Evolutionary conservation across 2,113 vertebrate genomes (phyloP).

Genomic region (Cinclus cinclus): DNA sequence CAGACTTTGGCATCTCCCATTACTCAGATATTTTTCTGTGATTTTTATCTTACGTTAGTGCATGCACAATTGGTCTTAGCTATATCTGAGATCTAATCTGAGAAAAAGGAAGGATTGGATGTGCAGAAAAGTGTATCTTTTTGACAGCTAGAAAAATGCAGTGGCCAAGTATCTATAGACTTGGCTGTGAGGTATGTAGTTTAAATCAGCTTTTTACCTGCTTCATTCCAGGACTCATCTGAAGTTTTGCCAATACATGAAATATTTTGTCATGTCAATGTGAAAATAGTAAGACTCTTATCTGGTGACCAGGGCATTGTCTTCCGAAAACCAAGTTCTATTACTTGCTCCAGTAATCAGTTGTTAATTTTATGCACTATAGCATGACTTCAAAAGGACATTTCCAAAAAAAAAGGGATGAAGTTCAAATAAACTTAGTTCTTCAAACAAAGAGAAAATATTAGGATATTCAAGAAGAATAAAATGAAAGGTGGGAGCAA

Average conservation of each 20-base stretch:
- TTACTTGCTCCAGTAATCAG: not conserved
- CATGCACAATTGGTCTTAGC: not conserved
- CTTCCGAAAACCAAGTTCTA: not conserved
- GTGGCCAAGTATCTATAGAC: not conserved
- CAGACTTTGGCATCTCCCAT: not conserved
- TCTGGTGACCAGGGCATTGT: not conserved
- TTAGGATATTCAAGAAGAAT: not conserved
- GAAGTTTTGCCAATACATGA: not conserved
- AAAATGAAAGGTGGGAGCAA: not conserved
- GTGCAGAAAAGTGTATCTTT: not conserved
- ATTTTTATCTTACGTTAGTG: not conserved
- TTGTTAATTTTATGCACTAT: not conserved
- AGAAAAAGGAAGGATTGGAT: not conserved
- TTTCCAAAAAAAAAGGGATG: not conserved
- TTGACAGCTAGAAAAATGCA: not conserved
- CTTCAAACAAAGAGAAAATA: not conserved
- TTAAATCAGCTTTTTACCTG: not conserved
- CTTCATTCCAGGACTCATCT: not conserved
- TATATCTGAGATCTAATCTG: not conserved
- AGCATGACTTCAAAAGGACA: not conserved
- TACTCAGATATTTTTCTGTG: not conserved
- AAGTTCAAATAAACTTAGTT: not conserved
- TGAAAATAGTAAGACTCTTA: not conserved
- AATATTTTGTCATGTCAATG: not conserved
- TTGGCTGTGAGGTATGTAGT: fast-evolving